phyloP scores from a whole-genome alignment of 2,888 invertebrate species.

The Hydroisotoma schaefferi region DNA sequence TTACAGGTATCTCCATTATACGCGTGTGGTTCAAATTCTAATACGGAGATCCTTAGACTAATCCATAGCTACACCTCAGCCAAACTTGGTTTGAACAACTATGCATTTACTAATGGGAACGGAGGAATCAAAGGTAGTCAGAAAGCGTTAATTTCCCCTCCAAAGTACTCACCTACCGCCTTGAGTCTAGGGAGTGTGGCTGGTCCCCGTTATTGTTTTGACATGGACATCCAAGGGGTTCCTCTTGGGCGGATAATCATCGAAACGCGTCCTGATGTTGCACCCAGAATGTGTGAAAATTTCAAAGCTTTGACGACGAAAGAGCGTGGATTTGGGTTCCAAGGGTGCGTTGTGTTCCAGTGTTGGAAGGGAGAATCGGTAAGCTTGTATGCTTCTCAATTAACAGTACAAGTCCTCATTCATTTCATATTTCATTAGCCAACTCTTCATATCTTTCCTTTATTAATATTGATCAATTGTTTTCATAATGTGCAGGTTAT shows the following conservation, averaged over 20 bases:
- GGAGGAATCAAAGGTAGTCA: constrained; percentile 30
- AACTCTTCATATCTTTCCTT: too few relatives aligned
- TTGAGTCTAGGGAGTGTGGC: constrained; percentile 50
- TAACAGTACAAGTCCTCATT: too few relatives aligned
- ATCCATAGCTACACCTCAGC: constrained; percentile 41
- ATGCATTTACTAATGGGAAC: constrained; percentile 41
- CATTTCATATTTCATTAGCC: background rate
- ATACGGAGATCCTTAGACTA: constrained; percentile 45
- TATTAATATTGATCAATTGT: background rate
- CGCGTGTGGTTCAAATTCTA: constrained; percentile 42
- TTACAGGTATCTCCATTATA: constrained; percentile 43
- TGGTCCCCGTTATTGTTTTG: constrained; percentile 71
- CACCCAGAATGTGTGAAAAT: constrained; percentile 77
- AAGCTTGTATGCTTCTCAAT: constrained; percentile 20
- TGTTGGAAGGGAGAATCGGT: constrained; percentile 80
- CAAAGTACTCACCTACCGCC: constrained; percentile 47
- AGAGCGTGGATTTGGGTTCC: constrained; percentile 71
- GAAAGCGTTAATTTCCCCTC: constrained; percentile 43
- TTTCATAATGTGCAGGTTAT: constrained; percentile 53
- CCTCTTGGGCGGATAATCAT: constrained; percentile 70
- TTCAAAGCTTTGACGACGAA: constrained; percentile 69
- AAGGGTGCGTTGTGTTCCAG: constrained; percentile 75
- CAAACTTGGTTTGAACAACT: constrained; percentile 44
- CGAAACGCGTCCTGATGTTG: constrained; percentile 71
- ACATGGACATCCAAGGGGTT: constrained; percentile 61